These are phyloP conservation scores for Jordanella pulchra DNA, from an alignment of 2,797 vertebrate genomes.

Conservation along the genomic window DNA sequence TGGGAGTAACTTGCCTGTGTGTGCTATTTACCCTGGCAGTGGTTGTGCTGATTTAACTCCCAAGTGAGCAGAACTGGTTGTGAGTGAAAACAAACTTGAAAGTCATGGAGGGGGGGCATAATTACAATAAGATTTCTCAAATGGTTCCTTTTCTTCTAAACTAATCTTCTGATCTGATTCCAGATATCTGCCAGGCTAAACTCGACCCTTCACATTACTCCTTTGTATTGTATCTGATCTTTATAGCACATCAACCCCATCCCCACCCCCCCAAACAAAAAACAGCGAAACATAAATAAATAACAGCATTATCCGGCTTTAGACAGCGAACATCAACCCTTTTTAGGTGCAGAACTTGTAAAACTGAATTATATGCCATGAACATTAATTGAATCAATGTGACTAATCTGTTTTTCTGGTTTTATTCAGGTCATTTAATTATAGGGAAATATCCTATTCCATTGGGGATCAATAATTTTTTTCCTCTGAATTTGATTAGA, in stretches of 20 bases:
- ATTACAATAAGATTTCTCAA: constrained; percentile 42
- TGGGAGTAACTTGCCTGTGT: constrained; percentile 44
- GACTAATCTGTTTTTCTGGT: too few relatives aligned
- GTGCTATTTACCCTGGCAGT: constrained; percentile 35
- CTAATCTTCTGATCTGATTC: neutral
- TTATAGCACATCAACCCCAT: neutral
- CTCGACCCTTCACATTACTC: neutral
- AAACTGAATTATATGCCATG: constrained; percentile 16
- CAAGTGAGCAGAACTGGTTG: constrained; percentile 26
- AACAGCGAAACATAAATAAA: too few relatives aligned
- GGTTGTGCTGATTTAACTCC: constrained; percentile 46
- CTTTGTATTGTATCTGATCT: neutral
- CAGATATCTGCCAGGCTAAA: constrained; percentile 6
- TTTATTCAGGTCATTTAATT: constrained; percentile 9
- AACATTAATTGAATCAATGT: too few relatives aligned
- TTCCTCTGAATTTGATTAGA: neutral
- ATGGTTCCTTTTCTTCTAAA: constrained; percentile 57
- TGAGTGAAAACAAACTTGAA: constrained; percentile 33
- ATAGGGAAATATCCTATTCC: too few relatives aligned
- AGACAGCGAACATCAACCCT: too few relatives aligned
- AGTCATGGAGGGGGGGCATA: constrained; percentile 10
- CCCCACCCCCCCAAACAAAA: too few relatives aligned
- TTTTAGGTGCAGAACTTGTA: neutral
- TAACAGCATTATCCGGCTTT: too few relatives aligned
- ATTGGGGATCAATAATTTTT: neutral